Evolutionary conservation across 2,113 vertebrate genomes (phyloP).

Genomic region (Elachura formosa): DNA sequence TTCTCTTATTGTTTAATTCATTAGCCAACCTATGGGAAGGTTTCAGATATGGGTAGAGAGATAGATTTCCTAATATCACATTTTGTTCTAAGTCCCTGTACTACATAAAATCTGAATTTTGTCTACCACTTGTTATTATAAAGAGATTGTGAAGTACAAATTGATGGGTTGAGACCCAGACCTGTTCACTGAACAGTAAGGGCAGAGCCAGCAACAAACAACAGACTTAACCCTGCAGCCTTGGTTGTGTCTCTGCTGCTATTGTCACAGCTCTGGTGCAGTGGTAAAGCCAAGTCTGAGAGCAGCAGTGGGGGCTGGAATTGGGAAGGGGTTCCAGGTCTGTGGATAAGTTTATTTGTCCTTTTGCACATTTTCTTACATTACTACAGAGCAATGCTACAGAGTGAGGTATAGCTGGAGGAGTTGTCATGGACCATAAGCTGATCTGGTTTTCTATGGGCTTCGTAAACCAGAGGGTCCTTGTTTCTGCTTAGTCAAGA

Average conservation of each 20-base stretch:
- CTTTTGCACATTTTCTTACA: neutral
- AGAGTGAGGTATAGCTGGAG: neutral
- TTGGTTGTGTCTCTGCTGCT: rapidly evolving
- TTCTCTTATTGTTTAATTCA: neutral
- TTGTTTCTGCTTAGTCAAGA: neutral
- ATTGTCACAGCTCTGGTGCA: neutral
- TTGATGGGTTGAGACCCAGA: neutral
- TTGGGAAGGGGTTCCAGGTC: neutral
- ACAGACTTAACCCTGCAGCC: neutral
- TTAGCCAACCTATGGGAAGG: neutral
- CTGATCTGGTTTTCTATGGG: neutral
- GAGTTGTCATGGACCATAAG: neutral
- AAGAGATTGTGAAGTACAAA: neutral
- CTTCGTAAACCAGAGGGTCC: neutral
- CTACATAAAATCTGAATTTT: neutral
- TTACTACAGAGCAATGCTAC: neutral
- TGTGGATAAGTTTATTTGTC: neutral
- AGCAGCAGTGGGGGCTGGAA: neutral
- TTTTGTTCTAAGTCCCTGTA: neutral
- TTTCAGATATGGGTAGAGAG: neutral
- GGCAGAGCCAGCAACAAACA: neutral
- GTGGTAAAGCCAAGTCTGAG: neutral
- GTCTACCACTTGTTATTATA: neutral
- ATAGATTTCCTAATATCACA: neutral
- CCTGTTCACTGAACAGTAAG: neutral